These are phyloP conservation scores for Drosophila nr. perissopoda DNA, from an alignment of 2,888 invertebrate genomes.

Conservation along the genomic window DNA sequence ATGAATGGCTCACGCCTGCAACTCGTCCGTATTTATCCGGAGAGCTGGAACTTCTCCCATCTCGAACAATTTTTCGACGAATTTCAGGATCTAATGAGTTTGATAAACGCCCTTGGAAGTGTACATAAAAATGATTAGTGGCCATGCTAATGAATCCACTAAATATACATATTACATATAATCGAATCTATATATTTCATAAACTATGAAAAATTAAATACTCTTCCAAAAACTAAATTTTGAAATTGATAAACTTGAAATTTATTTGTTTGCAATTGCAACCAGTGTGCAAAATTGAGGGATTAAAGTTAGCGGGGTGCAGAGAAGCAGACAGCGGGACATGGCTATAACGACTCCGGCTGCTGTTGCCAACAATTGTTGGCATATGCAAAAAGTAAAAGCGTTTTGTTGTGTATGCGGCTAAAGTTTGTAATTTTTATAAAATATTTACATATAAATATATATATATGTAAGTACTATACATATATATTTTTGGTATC, in stretches of 20 bases:
- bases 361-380: neutral
- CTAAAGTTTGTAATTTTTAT: slow-evolving; percentile 57
- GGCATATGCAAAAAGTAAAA: slow-evolving; percentile 8
- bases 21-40: slow-evolving; percentile 41
- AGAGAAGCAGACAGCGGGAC: neutral
- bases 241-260: neutral
- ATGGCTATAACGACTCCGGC: neutral
- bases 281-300: neutral
- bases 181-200: neutral
- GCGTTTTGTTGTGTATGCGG: slow-evolving; percentile 38
- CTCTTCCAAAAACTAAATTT: neutral
- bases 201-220: neutral
- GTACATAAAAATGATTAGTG: neutral
- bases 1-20: neutral
- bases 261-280: neutral
- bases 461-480: slow-evolving; percentile 22
- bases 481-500: slow-evolving; percentile 59
- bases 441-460: slow-evolving; percentile 49
- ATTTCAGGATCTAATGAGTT: slow-evolving; percentile 48
- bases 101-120: slow-evolving; percentile 27
- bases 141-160: neutral
- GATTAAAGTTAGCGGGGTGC: neutral
- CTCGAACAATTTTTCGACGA: slow-evolving; percentile 30
- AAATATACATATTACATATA: neutral
- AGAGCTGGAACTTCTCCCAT: slow-evolving; percentile 13